A percentile compares a stretch with the other conserved stretches of the same genome.
Evolutionary conservation across 2,888 invertebrate species (phyloP).

Genomic region (Calephelis perditalis): DNA sequence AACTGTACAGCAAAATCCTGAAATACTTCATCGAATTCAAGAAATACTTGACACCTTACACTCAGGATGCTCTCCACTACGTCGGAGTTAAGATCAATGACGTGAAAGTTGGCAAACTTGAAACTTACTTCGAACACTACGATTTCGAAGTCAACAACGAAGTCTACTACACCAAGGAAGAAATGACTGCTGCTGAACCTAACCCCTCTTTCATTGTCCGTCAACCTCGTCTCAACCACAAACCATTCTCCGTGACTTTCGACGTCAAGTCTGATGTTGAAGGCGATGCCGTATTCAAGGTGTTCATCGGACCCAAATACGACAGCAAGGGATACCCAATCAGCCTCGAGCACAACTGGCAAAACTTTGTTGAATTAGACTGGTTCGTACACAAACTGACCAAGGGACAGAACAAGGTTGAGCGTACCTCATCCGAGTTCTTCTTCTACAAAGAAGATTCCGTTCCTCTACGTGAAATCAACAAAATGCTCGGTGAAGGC

Average conservation of each 20-base stretch:
- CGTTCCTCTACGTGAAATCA: slow-evolving; percentile 52
- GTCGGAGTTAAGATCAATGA: slow-evolving; percentile 79
- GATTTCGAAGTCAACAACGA: slow-evolving; percentile 80
- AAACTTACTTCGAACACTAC: slow-evolving; percentile 82
- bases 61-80: slow-evolving; percentile 73
- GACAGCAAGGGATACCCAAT: slow-evolving; percentile 68
- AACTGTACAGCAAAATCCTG: slow-evolving; percentile 80
- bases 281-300: slow-evolving; percentile 77
- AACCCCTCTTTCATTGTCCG: slow-evolving; percentile 72
- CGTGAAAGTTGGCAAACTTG: slow-evolving; percentile 79
- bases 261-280: slow-evolving; percentile 78
- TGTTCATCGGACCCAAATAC: slow-evolving; percentile 85
- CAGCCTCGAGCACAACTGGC: slow-evolving; percentile 73
- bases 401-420: slow-evolving; percentile 81
- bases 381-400: slow-evolving; percentile 77
- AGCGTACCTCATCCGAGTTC: slow-evolving; percentile 74
- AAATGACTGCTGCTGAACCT: slow-evolving; percentile 47
- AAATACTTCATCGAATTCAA: slow-evolving; percentile 80
- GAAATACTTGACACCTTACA: slow-evolving; percentile 76
- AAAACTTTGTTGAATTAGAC: slow-evolving; percentile 80
- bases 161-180: slow-evolving; percentile 44
- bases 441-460: slow-evolving; percentile 73
- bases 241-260: slow-evolving; percentile 80
- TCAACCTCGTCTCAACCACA: slow-evolving; percentile 84
- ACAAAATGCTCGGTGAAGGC: slow-evolving; percentile 74